Conservation (phyloP, 2,797 vertebrate genomes). For the Cheirogaleus major region DNA sequence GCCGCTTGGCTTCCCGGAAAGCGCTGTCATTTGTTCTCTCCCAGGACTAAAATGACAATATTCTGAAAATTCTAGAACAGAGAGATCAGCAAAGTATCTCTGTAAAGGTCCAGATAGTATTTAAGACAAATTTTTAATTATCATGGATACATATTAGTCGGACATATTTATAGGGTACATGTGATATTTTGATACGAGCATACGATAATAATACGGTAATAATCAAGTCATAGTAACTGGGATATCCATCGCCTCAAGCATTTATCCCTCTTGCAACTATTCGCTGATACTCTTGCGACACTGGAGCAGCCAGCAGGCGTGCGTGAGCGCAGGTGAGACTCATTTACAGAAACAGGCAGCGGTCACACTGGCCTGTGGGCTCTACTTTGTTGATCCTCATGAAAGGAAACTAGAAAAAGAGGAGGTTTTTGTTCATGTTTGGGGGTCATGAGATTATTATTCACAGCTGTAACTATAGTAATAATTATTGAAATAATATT, state of each 20-base stretch:
- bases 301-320: rapidly evolving
- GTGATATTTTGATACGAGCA: neutral
- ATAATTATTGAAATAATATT: neutral
- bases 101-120: neutral
- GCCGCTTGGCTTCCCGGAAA: neutral
- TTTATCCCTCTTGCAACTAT: neutral
- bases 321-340: neutral
- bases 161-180: neutral
- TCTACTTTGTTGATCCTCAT: no score
- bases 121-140: neutral
- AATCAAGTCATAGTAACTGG: neutral
- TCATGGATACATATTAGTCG: neutral
- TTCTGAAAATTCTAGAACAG: neutral
- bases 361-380: neutral
- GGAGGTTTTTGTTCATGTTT: neutral
- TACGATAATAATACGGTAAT: neutral
- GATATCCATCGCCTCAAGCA: neutral
- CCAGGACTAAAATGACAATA: neutral
- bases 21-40: neutral
- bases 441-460: neutral
- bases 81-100: neutral
- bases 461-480: neutral
- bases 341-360: neutral
- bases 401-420: neutral
- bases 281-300: rapidly evolving